Conservation (phyloP, 2,888 invertebrate genomes). For the Trachelus stipa region DNA sequence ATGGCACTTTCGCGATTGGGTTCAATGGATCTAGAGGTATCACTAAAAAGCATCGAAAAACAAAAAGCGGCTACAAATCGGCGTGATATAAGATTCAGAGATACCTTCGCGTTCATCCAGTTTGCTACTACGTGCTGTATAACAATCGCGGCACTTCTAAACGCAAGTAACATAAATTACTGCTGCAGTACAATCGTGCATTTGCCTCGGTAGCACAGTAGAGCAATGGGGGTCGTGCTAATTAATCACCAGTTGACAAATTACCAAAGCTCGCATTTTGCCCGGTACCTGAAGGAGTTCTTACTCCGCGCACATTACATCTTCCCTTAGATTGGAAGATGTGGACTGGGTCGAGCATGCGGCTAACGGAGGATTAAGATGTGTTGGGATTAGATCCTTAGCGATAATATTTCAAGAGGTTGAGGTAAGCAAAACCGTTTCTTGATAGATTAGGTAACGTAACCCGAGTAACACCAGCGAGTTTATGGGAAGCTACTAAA, state of each 20-base stretch:
- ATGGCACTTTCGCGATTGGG: neutral
- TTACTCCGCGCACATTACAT: constrained; percentile 26
- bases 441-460: neutral
- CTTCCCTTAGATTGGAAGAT: constrained; percentile 29
- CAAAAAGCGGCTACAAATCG: neutral
- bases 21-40: neutral
- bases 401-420: constrained; percentile 25
- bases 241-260: constrained; percentile 59
- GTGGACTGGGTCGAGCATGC: constrained; percentile 21
- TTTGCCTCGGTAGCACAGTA: neutral
- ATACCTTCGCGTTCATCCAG: neutral
- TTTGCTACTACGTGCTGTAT: neutral
- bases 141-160: neutral
- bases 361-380: constrained; percentile 30
- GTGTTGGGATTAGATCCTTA: constrained; percentile 28
- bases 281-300: constrained; percentile 31
- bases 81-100: neutral
- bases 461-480: neutral
- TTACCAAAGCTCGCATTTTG: constrained; percentile 45
- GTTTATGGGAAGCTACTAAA: neutral
- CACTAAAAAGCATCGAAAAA: neutral
- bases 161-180: constrained; percentile 7
- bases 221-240: constrained; percentile 27
- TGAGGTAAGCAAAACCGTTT: neutral
- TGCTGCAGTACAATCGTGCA: constrained; percentile 3